Conservation (phyloP, 2,797 vertebrate species). For the Sphaeramia orbicularis region DNA sequence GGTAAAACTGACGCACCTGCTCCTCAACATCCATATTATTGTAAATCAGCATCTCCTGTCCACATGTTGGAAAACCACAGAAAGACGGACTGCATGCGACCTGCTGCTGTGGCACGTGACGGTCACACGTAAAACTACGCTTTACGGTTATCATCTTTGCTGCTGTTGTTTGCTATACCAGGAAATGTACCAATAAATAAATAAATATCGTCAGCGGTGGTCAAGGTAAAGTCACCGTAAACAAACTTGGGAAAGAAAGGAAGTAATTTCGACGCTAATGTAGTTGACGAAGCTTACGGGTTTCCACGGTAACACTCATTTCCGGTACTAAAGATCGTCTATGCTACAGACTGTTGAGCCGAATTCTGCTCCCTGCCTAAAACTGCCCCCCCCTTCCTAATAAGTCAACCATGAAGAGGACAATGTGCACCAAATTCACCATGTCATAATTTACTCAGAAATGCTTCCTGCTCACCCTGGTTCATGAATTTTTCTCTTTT, state of each 20-base stretch:
- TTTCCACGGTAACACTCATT: conserved; percentile 48
- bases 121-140: conserved; percentile 61
- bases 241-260: fast-evolving
- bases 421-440: no score
- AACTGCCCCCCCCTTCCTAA: no score
- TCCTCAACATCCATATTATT: conserved; percentile 43
- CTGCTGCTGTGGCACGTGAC: conserved; percentile 68
- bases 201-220: neutral
- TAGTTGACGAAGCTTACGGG: conserved; percentile 3
- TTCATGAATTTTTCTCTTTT: no score
- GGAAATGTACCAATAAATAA: neutral
- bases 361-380: no score
- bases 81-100: conserved; percentile 75
- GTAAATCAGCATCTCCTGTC: conserved; percentile 76
- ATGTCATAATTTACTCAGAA: no score
- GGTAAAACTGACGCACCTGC: conserved; percentile 50
- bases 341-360: no score
- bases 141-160: conserved; percentile 65
- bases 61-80: conserved; percentile 64
- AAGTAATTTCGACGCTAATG: neutral
- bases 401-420: no score
- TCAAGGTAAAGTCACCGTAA: no score
- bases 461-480: no score
- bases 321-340: conserved; percentile 39
- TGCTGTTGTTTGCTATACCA: neutral